Base-by-base conservation (phyloP, 2,888 invertebrate genomes). In the Lasioglossum malachurum region DNA sequence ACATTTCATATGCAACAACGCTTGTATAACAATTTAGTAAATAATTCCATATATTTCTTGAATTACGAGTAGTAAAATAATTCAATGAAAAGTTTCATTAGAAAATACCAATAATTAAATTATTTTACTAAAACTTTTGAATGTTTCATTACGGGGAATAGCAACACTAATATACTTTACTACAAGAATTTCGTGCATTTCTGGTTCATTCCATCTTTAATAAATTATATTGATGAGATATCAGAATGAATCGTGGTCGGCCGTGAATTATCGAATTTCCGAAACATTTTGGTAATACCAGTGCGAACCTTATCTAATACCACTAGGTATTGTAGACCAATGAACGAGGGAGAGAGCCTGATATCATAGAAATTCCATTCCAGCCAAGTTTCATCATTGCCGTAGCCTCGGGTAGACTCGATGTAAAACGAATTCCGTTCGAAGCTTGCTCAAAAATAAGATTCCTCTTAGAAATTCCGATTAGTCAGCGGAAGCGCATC, bases 401-500 rank as follows among this genome's bases (percentile, higher is more conserved):
- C 75, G 64, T 75, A 60, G 73, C 41, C 49, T 41, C 57, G 53
- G 82, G 67, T 69, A 76, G 31, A 77, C 41, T 23, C 72, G 35
- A 82, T 82, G 86, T 86, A 86, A 86, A 86, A 86, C 71, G 81
- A 81, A 86, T 86, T 85, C 86, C 86, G 57, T 71, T 71, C 74
- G 77, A 71, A 86, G 49, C 14, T 35, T 41, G 53, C 27, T 60
- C 85, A 69, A 77, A 86, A 85, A 80, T 86, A 84, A 77, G 85
- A 77, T 84, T 77, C 86, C 67, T 46, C 64, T 76, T 73, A 72
- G 86, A 86, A 78, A 86, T 86, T 86, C 77, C 86, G 81, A 86
- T 86, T 80, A 86, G 74, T 72, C 64, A 12, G 71, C n/a, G 23
- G 53, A 35, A n/a, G n/a, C 23, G 75, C 38, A 71, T 74, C 46